phyloP scores from a whole-genome alignment of 2,113 vertebrate genomes.

The Sorex araneus region DNA sequence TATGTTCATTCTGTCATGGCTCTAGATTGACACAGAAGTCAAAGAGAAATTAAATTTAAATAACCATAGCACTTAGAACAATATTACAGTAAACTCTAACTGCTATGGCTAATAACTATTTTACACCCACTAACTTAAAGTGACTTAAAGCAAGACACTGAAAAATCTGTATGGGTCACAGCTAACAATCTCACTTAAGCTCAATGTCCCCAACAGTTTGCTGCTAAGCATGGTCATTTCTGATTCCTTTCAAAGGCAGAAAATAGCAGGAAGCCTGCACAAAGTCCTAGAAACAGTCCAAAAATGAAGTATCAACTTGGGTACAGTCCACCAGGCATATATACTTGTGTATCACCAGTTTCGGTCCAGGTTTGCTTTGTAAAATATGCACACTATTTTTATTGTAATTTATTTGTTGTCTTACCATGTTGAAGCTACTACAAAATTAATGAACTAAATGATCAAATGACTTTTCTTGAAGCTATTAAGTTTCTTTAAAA shows the following conservation, averaged over 20 bases:
- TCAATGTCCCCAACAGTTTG: constrained; percentile 33
- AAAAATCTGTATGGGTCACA: neutral
- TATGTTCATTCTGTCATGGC: neutral
- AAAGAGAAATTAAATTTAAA: neutral
- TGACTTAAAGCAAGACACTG: neutral
- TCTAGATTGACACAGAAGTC: neutral
- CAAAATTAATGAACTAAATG: constrained; percentile 30
- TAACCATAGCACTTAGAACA: neutral
- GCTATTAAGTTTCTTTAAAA: constrained; percentile 43
- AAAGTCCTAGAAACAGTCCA: neutral
- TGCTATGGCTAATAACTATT: neutral
- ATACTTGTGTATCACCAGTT: neutral
- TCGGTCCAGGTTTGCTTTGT: neutral
- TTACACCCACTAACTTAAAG: neutral
- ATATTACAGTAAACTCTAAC: constrained; percentile 47
- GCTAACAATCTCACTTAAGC: constrained; percentile 15
- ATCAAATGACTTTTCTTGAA: constrained; percentile 11
- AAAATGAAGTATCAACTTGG: neutral
- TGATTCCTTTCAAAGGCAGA: neutral
- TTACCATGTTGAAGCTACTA: constrained; percentile 14
- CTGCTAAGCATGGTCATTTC: neutral
- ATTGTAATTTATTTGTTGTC: neutral
- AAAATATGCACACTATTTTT: neutral
- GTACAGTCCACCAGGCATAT: neutral
- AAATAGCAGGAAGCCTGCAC: neutral